These are phyloP conservation scores for Sitodiplosis mosellana DNA, from an alignment of 1,140 invertebrate species.

Conservation along the genomic window DNA sequence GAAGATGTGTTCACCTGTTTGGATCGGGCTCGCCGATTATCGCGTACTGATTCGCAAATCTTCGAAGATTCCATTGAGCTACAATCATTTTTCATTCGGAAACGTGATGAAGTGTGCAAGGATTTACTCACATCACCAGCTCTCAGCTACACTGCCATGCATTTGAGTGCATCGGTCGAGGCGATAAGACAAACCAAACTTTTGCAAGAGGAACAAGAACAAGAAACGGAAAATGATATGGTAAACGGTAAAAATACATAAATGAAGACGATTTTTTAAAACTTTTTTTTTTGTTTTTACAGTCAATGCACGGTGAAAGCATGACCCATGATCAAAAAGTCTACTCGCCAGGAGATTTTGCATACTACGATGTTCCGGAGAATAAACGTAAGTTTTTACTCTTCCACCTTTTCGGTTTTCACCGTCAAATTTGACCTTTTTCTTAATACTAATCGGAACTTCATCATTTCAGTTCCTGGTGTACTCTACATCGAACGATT, in stretches of 20 bases:
- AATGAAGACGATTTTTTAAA: too few species aligned
- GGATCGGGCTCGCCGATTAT: conserved; percentile 69
- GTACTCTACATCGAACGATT: conserved; percentile 78
- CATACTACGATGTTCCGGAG: conserved; percentile 20
- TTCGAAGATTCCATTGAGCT: conserved; percentile 91
- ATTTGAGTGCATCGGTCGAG: conserved; percentile 54
- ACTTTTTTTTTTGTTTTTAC: too few species aligned
- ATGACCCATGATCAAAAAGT: conserved; percentile 25
- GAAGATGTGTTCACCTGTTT: conserved; percentile 91
- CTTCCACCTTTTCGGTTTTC: not conserved
- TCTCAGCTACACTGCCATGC: conserved; percentile 53
- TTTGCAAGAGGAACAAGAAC: conserved; percentile 63
- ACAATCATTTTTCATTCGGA: conserved; percentile 78
- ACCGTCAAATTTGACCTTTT: not conserved
- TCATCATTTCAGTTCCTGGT: conserved; percentile 34
- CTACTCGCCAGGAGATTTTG: conserved; percentile 21
- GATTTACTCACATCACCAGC: conserved; percentile 74
- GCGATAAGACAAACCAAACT: conserved; percentile 57
- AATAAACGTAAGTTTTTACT: conserved; percentile 12
- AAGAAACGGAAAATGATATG: conserved; percentile 28
- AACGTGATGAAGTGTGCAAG: conserved; percentile 51
- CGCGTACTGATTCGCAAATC: conserved; percentile 79
- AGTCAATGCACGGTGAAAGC: conserved; percentile 14
- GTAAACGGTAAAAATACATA: not conserved
- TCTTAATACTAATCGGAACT: not conserved